Base-by-base conservation (phyloP, 2,888 invertebrate genomes). In the Melanostoma scalare region DNA sequence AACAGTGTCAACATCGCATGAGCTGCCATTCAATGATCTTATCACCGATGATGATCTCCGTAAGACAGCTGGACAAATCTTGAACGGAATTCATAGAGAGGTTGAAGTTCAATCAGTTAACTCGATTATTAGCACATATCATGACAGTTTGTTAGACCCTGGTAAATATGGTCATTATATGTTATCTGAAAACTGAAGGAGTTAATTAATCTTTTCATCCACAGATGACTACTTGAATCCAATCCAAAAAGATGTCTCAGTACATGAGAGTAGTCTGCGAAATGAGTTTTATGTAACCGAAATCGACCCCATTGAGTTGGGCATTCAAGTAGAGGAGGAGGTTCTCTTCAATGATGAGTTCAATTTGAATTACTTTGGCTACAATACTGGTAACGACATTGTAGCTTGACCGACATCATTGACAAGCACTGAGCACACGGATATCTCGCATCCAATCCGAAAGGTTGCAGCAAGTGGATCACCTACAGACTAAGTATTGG, bases 171-270 rank as follows among this genome's bases (percentile, higher is more conserved):
- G 6, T 6, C 38, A 58, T 52, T 52, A 50, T 42, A 8, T 30
- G 2, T 0, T 8, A 6, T 8, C 20, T 10, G 6, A 9, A 40
- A 50, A 30, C 3, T 6, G 0, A 20, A 20, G 1, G 20, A 0
- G 20, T 20, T 20, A 20, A 20, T 6, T 20, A 6, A 8, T 10
- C 1, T 44, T 4, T 35, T 20, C 20, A 20, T 35, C 30, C 36
- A 8, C 90, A 92, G 78, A 92, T 93, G 94, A 94, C 92, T 94
- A 94, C 89, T 92, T 94, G 42, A 94, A 94, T 86, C 94, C 94
- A 4, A 95, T 96, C 60, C 95, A 96, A 42, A 95, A 95, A 88
- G 96, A 96, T 89, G 94, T 96, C 86, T 94, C 95, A 3, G 95
- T 95, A 6, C 88, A 88, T 53, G 96, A 96, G 89, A 95, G 96